Conservation (phyloP, 2,797 vertebrate species). For the Spheniscus humboldti region DNA sequence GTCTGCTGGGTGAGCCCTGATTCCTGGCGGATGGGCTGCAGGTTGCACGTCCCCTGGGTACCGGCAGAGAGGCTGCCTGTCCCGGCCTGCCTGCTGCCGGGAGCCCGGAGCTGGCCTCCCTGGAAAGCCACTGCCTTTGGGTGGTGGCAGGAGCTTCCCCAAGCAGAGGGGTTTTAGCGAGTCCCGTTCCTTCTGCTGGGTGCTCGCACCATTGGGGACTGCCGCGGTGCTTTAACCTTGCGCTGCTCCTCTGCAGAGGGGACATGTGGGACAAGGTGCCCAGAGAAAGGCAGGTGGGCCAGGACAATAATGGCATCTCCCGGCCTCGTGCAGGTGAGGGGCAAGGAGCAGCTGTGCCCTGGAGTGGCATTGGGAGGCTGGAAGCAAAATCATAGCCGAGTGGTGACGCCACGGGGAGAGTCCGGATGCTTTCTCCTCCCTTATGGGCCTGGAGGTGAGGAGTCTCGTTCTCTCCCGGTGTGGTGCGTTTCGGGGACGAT, state of each 20-base stretch:
- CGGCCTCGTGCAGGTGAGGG: rapidly evolving
- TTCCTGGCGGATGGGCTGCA: not conserved
- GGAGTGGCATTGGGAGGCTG: not conserved
- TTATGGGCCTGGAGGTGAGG: not conserved
- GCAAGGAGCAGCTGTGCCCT: not conserved
- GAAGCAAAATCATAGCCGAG: rapidly evolving
- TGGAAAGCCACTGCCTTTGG: not conserved
- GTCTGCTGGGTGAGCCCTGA: not conserved
- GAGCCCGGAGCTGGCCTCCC: not conserved
- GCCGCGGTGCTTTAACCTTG: not conserved
- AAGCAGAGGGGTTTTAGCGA: not conserved
- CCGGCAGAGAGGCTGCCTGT: not conserved
- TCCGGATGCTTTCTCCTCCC: rapidly evolving
- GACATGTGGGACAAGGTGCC: not conserved
- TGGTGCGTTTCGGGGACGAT: rapidly evolving
- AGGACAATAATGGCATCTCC: not conserved
- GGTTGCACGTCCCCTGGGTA: not conserved
- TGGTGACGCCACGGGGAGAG: not conserved
- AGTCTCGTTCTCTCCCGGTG: not conserved
- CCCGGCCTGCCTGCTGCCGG: not conserved
- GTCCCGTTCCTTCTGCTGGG: not conserved
- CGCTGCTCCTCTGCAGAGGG: not conserved
- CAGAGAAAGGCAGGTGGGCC: not conserved
- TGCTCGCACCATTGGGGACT: rapidly evolving
- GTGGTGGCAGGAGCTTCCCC: not conserved